These are phyloP conservation scores for Dendronephthya gigantea DNA, from an alignment of 64 coral and sea anemone species.

Conservation along the genomic window DNA sequence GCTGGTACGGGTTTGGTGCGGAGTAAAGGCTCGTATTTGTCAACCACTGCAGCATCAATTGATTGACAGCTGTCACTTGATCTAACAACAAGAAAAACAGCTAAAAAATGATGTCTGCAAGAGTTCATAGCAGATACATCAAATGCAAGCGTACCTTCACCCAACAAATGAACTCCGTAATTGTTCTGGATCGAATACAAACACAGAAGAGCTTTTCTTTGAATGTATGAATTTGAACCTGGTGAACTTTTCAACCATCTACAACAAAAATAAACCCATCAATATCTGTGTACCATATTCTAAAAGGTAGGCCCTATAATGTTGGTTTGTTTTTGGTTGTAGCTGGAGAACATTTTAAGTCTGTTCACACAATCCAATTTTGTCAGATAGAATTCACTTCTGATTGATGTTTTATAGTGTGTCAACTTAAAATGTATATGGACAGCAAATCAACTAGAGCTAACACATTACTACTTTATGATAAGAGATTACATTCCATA, in stretches of 20 bases:
- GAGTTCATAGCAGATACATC: no score
- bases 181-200: neutral
- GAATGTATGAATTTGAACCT: neutral
- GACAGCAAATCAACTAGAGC: no score
- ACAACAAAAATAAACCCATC: neutral
- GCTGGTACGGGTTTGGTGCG: slow-evolving; percentile 13
- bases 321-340: neutral
- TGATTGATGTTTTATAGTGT: no score
- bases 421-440: no score
- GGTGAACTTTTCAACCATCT: slow-evolving; percentile 10
- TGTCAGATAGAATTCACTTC: no score
- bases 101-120: no score
- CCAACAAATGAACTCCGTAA: neutral
- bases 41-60: neutral
- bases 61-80: neutral
- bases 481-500: no score
- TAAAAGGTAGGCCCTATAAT: no score
- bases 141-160: no score
- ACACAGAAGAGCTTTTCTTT: neutral
- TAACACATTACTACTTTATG: no score
- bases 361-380: no score
- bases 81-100: neutral
- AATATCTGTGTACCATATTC: no score
- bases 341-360: neutral
- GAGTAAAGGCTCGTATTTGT: neutral